These are phyloP conservation scores for Peromyscus leucopus DNA, from an alignment of 2,113 vertebrate genomes.

Conservation along the genomic window DNA sequence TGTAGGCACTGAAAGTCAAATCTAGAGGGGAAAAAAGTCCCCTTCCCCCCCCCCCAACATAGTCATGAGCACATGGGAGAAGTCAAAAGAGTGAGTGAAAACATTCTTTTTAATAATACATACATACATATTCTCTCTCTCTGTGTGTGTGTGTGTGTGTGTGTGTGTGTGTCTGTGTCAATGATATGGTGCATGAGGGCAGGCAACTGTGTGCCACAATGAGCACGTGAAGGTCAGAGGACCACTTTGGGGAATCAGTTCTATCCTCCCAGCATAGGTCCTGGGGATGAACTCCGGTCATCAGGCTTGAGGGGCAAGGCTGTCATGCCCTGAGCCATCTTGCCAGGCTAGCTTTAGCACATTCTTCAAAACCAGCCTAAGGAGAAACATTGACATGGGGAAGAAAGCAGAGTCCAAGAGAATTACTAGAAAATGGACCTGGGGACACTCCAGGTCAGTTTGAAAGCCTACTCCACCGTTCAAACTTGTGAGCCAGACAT, in stretches of 20 bases:
- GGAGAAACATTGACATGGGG: neutral
- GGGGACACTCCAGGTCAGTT: neutral
- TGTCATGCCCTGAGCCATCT: neutral
- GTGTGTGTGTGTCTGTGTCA: neutral
- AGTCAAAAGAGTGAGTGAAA: neutral
- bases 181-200: neutral
- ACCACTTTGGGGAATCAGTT: neutral
- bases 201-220: neutral
- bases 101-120: neutral
- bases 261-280: neutral
- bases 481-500: neutral
- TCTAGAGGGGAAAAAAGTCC: neutral
- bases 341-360: neutral
- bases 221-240: neutral
- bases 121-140: no score
- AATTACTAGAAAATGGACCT: neutral
- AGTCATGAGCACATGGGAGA: neutral
- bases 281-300: neutral
- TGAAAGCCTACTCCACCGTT: neutral
- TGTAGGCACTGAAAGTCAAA: neutral
- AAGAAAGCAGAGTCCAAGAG: neutral
- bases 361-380: neutral
- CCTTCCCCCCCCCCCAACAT: neutral
- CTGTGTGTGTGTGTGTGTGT: neutral
- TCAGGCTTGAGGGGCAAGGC: neutral